A percentile compares a stretch with the other conserved stretches of the same genome.
Evolutionary conservation across 2,888 invertebrate genomes (phyloP).

Genomic region (Augiades crinisus): DNA sequence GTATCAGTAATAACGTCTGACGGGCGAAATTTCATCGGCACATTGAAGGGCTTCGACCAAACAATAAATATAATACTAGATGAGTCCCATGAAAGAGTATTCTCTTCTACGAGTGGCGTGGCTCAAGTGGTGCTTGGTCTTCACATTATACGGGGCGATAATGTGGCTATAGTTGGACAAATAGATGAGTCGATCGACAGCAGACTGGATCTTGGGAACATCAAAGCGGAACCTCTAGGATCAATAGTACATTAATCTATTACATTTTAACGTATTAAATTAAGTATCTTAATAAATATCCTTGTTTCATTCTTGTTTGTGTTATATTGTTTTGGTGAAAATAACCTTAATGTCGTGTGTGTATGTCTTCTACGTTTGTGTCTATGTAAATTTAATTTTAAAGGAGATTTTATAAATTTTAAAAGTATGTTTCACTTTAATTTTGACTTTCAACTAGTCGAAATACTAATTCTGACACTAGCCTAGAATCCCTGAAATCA

Average conservation of each 20-base stretch:
- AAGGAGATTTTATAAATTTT: too few relatives aligned
- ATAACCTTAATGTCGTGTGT: neutral
- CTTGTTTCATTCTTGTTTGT: neutral
- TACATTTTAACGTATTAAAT: constrained; percentile 28
- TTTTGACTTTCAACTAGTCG: too few relatives aligned
- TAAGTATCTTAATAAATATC: constrained; percentile 23
- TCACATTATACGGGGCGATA: constrained; percentile 99
- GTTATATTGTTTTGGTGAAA: neutral
- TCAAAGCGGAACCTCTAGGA: constrained; percentile 92
- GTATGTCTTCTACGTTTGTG: too few relatives aligned
- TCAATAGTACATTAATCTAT: constrained; percentile 86
- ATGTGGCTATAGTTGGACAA: constrained; percentile 94
- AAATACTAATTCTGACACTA: too few relatives aligned
- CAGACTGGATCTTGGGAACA: constrained; percentile 88
- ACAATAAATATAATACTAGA: constrained; percentile 99
- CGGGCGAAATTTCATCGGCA: constrained; percentile 97
- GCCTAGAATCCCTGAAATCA: too few relatives aligned
- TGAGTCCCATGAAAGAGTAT: constrained; percentile 99
- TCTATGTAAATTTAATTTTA: constrained; percentile 25
- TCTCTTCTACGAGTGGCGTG: constrained; percentile 94
- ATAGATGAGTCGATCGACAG: constrained; percentile 92
- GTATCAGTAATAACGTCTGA: constrained; percentile 98
- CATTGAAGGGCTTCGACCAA: constrained; percentile 99
- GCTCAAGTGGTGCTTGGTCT: constrained; percentile 94
- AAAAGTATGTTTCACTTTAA: too few relatives aligned